These are phyloP conservation scores for Phoenicopterus ruber DNA, from an alignment of 2,113 vertebrate genomes.

Conservation along the genomic window DNA sequence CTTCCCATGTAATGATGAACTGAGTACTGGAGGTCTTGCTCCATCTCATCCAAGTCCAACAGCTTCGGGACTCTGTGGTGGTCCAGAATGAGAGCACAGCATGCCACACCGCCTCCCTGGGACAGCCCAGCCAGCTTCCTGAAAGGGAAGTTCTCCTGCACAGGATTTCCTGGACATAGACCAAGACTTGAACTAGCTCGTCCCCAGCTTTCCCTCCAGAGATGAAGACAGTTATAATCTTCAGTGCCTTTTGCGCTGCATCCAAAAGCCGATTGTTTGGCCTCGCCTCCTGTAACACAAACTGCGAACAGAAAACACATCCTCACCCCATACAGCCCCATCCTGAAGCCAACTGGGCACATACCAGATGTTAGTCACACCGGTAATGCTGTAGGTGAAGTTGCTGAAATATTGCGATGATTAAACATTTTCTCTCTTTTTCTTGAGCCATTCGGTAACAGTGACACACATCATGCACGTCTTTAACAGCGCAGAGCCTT, in stretches of 20 bases:
- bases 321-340: not conserved
- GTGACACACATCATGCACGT: rapidly evolving
- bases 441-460: not conserved
- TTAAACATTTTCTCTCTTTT: not conserved
- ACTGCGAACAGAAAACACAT: not conserved
- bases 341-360: rapidly evolving
- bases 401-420: not conserved
- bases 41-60: not conserved
- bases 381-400: not conserved
- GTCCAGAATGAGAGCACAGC: not conserved
- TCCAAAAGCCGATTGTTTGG: not conserved
- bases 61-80: not conserved
- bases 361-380: not conserved
- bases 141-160: not conserved
- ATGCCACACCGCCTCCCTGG: not conserved
- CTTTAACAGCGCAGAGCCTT: not conserved
- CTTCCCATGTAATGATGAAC: not conserved
- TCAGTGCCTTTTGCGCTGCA: not conserved
- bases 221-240: not conserved
- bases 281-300: not conserved
- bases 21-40: not conserved
- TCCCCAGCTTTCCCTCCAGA: not conserved
- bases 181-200: not conserved
- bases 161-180: not conserved
- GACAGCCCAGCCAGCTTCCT: not conserved